Base-by-base conservation (phyloP, 1,140 invertebrate species). In the Saxidomus purpurata region DNA sequence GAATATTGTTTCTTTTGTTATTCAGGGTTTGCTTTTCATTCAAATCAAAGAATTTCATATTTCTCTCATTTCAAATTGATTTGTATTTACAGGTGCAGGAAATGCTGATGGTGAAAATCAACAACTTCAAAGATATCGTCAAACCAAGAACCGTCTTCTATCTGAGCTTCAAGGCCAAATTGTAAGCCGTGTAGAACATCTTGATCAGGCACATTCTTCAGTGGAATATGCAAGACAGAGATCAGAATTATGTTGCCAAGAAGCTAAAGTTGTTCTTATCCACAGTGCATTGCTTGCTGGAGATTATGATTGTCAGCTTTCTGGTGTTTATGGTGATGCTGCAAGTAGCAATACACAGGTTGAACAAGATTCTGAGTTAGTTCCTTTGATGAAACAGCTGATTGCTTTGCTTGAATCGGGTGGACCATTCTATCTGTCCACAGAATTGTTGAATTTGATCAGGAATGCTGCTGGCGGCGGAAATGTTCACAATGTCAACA, bases 341-440 rank as follows among this genome's bases (percentile, higher is more conserved):
- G 90, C 92, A 22, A 80, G 67, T 76, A 82, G 43, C 17, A 31
- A 34, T 71, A 31, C 47, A 15, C 84, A 83, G 52, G 81, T n/a
- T 52, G 88, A 87, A 34, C 80, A 90, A n/a, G 94, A 95, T 77
- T 92, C 92, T n/a, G 94, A 95, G 61, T 90, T 95, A 38, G 90
- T 95, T 49, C 95, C 95, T 13, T 84, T 95, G 34, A 85, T 95
- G 38, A 94, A 93, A 79, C 95, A 95, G 81, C 82, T 95, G 67
- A 95, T 95, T 43, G 93, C 93, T 0, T 90, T 95, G 92, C 81
- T 95, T 43, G 94, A 95, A 90, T 93, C 94, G 22, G 95, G 95
- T 19, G 93, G 93, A 38, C 94, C 94, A 17, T 95, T 95, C 90
- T 92, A 90, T 43, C 83, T 95, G 59, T 92, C 92, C 19, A 84